These are phyloP conservation scores for Sweltsa coloradensis DNA, from an alignment of 1,140 invertebrate genomes.

Conservation along the genomic window DNA sequence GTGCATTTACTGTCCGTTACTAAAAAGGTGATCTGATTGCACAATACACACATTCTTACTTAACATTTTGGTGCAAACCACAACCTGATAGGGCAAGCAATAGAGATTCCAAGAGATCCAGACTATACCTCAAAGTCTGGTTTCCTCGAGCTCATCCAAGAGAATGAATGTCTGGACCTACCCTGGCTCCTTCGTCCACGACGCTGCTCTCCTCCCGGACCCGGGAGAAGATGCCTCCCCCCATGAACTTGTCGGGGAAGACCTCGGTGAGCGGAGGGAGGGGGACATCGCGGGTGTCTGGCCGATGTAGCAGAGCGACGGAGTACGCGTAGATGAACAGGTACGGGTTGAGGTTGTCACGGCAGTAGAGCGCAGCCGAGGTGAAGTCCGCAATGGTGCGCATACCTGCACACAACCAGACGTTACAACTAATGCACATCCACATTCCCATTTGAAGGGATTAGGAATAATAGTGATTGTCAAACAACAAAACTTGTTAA, in stretches of 20 bases:
- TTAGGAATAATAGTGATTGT: too few species aligned
- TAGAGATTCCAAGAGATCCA: too few species aligned
- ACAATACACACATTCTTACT: too few species aligned
- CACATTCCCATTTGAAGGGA: slow-evolving; percentile 3
- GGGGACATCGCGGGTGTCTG: slow-evolving; percentile 55
- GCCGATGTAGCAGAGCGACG: slow-evolving; percentile 59
- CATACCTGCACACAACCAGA: slow-evolving; percentile 38
- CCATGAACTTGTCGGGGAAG: slow-evolving; percentile 68
- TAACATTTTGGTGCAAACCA: too few species aligned
- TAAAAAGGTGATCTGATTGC: too few species aligned
- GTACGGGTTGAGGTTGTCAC: slow-evolving; percentile 61
- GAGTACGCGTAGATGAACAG: slow-evolving; percentile 66
- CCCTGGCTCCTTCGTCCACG: slow-evolving; percentile 45
- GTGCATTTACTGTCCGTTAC: too few species aligned
- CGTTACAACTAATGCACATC: neutral
- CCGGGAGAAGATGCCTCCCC: slow-evolving; percentile 50
- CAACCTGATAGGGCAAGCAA: too few species aligned
- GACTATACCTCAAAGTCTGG: too few species aligned
- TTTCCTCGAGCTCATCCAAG: too few species aligned
- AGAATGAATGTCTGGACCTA: too few species aligned
- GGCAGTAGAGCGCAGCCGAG: slow-evolving; percentile 53
- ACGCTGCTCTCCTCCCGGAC: slow-evolving; percentile 54
- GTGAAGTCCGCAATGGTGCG: slow-evolving; percentile 53
- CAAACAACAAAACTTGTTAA: too few species aligned
- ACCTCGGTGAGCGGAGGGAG: slow-evolving; percentile 55